Conservation (phyloP, 2,797 vertebrate species). For the Macroramphosus scolopax region DNA sequence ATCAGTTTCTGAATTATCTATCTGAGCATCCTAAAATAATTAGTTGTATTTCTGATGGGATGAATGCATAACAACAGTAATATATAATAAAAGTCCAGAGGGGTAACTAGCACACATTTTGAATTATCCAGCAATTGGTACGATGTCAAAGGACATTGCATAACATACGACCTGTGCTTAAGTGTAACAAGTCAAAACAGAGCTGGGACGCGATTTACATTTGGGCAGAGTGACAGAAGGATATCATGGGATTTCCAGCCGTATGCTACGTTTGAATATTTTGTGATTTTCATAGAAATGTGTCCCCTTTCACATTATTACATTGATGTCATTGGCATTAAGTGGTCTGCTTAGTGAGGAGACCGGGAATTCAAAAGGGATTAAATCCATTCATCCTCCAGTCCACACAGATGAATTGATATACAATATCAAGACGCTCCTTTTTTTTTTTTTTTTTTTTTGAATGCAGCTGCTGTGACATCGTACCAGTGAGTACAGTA, state of each 20-base stretch:
- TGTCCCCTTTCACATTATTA: constrained; percentile 54
- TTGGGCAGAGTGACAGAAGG: constrained; percentile 37
- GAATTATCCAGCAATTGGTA: background rate
- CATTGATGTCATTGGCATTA: constrained; percentile 65
- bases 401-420: constrained; percentile 52
- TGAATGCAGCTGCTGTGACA: constrained; percentile 1
- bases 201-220: constrained; percentile 29
- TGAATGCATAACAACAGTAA: too few relatives aligned
- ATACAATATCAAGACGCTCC: constrained; percentile 26
- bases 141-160: constrained; percentile 5
- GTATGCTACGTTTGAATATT: constrained; percentile 56
- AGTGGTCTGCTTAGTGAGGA: constrained; percentile 69
- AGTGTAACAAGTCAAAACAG: constrained; percentile 21
- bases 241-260: constrained; percentile 42
- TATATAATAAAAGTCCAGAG: background rate
- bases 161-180: constrained; percentile 18
- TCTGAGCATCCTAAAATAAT: too few relatives aligned
- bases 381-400: constrained; percentile 68
- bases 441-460: too few relatives aligned
- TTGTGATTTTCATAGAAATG: constrained; percentile 54
- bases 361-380: constrained; percentile 54
- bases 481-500: constrained; percentile 5
- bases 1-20: background rate
- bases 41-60: too few relatives aligned
- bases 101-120: background rate